Evolutionary conservation across 1,140 invertebrate genomes (phyloP).

Genomic region (Leucophenga varia): DNA sequence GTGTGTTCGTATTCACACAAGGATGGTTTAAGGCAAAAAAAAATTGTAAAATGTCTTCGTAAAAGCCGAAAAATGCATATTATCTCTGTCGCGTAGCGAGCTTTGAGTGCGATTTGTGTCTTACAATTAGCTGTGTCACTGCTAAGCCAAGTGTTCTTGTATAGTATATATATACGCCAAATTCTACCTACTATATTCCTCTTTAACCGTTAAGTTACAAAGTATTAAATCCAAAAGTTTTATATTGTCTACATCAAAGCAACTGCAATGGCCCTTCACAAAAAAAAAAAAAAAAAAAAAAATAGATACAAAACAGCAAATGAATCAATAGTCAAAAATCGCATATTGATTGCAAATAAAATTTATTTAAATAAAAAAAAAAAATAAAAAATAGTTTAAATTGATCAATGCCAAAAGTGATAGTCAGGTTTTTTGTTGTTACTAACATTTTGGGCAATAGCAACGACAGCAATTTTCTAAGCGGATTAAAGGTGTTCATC

Average conservation of each 20-base stretch:
- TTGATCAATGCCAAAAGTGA: constrained; percentile 7
- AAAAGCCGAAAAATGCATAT: too few species aligned
- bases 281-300: too few species aligned
- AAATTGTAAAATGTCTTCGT: too few species aligned
- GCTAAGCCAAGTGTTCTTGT: too few species aligned
- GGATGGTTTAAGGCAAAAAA: too few species aligned
- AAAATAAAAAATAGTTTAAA: constrained; percentile 10
- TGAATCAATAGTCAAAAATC: constrained; percentile 15
- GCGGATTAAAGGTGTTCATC: constrained; percentile 51
- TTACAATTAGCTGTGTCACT: constrained; percentile 18
- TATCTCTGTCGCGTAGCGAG: too few species aligned
- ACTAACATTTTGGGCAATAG: constrained; percentile 37
- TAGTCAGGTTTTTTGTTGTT: constrained; percentile 3
- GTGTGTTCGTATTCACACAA: too few species aligned
- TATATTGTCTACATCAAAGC: constrained; percentile 26
- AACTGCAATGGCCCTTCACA: neutral
- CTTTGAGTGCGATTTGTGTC: too few species aligned
- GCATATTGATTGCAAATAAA: too few species aligned
- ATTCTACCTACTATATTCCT: too few species aligned
- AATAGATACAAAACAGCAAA: constrained; percentile 1
- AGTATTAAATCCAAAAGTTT: constrained; percentile 44
- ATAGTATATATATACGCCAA: too few species aligned
- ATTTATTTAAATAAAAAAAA: constrained; percentile 23
- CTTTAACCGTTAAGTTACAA: too few species aligned
- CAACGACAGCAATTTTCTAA: constrained; percentile 51